Percentiles rank a stretch among this genome's conserved stretches.
Evolutionary conservation across 2,113 vertebrate species (phyloP).

Genomic region (Halichoerus grypus): DNA sequence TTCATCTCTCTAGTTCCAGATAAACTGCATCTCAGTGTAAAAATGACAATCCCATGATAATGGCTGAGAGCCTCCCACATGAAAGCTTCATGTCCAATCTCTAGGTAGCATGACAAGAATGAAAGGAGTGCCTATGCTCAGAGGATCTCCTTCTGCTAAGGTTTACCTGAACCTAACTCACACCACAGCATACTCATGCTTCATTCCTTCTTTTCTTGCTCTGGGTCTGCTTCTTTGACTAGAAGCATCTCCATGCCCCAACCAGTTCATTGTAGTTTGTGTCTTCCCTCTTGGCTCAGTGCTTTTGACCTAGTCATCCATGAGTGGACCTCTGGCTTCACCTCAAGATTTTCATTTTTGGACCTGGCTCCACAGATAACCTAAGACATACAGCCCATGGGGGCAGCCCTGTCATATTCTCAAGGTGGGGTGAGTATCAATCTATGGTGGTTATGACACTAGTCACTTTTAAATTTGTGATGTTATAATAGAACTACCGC

Average conservation of each 20-base stretch:
- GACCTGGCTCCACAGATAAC: not conserved
- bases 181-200: not conserved
- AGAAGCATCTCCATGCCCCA: not conserved
- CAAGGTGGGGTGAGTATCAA: not conserved
- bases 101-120: not conserved
- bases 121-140: not conserved
- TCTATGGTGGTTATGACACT: not conserved
- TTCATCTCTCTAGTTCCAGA: not conserved
- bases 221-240: not conserved
- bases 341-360: not conserved
- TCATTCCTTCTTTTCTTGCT: not conserved
- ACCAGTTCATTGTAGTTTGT: not conserved
- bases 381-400: not conserved
- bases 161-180: not conserved
- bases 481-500: not conserved
- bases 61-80: not conserved
- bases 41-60: not conserved
- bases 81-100: not conserved
- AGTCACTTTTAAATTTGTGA: not conserved
- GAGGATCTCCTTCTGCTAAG: not conserved
- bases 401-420: not conserved
- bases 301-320: not conserved
- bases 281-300: not conserved
- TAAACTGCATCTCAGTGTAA: not conserved
- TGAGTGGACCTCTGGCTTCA: not conserved